These are phyloP conservation scores for Cygnus atratus DNA, from an alignment of 2,113 vertebrate genomes.

Conservation along the genomic window DNA sequence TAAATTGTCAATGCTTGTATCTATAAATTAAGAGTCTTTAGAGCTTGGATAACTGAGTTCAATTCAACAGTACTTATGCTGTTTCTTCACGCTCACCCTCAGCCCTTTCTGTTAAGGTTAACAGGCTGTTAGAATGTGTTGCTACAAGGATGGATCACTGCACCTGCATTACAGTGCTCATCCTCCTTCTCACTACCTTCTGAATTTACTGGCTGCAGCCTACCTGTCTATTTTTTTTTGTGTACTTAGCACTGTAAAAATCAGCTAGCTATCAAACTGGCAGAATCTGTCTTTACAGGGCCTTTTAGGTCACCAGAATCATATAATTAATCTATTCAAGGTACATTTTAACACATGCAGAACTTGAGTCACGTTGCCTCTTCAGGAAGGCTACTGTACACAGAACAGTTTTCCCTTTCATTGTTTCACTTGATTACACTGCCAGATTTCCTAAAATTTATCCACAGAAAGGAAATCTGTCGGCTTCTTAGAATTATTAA, in stretches of 20 bases:
- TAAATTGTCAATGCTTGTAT: neutral
- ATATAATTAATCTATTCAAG: neutral
- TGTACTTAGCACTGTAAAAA: neutral
- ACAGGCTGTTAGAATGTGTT: neutral
- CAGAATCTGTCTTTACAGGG: neutral
- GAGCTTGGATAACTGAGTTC: neutral
- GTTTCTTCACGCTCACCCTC: accelerated
- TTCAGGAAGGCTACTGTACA: neutral
- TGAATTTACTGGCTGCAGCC: neutral
- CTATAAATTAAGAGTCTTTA: neutral
- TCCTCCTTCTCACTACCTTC: neutral
- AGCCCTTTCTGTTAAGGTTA: neutral
- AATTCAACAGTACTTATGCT: neutral
- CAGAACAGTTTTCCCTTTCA: neutral
- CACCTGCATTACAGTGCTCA: neutral
- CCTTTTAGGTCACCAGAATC: neutral
- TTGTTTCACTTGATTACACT: neutral
- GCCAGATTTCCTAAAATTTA: neutral
- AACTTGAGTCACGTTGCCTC: neutral
- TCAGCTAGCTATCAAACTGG: neutral
- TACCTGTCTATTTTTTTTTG: neutral
- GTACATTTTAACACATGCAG: accelerated
- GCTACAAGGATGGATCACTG: neutral
- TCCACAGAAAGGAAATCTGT: neutral
- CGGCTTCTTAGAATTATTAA: neutral